phyloP scores from a whole-genome alignment of 1,140 invertebrate genomes.

The Sycobia sp. region DNA sequence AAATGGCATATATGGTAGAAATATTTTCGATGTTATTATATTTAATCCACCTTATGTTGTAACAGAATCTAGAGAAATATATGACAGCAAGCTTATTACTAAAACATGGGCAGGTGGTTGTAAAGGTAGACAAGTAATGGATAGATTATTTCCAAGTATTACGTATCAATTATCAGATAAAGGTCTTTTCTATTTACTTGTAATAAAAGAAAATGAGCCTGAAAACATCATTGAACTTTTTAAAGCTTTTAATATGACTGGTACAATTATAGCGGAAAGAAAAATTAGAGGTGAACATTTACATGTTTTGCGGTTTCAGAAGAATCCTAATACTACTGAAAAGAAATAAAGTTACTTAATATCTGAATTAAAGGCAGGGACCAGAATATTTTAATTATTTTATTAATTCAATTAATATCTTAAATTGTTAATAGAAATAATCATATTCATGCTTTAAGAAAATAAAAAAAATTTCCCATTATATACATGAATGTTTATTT shows the following conservation, averaged over 20 bases:
- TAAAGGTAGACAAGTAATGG: slow-evolving; percentile 80
- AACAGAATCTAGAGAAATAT: slow-evolving; percentile 76
- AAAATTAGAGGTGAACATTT: slow-evolving; percentile 75
- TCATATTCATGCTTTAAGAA: background rate
- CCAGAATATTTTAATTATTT: slow-evolving; percentile 7
- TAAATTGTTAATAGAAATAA: no score
- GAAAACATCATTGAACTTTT: slow-evolving; percentile 73
- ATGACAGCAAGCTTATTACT: slow-evolving; percentile 59
- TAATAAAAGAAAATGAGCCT: slow-evolving; percentile 85
- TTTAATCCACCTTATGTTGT: slow-evolving; percentile 99
- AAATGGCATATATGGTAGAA: slow-evolving; percentile 54
- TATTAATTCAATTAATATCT: background rate
- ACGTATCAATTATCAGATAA: slow-evolving; percentile 69
- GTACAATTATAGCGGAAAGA: slow-evolving; percentile 69
- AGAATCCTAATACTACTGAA: slow-evolving; percentile 29
- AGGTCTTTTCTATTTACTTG: slow-evolving; percentile 84
- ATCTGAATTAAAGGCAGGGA: background rate
- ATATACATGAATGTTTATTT: no score
- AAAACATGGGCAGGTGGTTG: slow-evolving; percentile 85
- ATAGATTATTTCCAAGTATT: slow-evolving; percentile 74
- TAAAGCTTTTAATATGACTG: slow-evolving; percentile 64
- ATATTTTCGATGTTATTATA: slow-evolving; percentile 81
- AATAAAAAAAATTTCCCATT: no score
- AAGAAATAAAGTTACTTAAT: background rate
- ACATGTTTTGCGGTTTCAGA: slow-evolving; percentile 67